Conservation (phyloP, 2,888 invertebrate genomes). For the Pachliopta kotzebuea region DNA sequence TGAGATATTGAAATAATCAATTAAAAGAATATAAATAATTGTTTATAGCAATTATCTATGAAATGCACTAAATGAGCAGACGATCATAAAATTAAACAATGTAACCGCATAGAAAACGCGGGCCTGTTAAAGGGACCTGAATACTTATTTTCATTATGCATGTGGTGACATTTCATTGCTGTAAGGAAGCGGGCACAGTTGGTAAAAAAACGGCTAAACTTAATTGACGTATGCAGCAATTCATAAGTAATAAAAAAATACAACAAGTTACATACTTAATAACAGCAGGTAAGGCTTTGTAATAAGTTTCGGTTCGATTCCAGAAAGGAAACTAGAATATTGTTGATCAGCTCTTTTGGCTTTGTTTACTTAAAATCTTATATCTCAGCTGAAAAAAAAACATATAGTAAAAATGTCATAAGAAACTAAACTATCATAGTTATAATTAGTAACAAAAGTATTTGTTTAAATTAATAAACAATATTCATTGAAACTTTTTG, state of each 20-base stretch:
- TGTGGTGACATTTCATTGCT: conserved; percentile 20
- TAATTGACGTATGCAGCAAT: background rate
- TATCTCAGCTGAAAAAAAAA: no score
- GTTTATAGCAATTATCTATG: background rate
- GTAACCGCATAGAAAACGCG: conserved; percentile 8
- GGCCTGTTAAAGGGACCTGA: conserved; percentile 6
- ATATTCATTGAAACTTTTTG: no score
- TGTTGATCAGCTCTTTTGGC: no score
- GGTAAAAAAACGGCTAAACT: background rate
- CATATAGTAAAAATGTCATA: no score
- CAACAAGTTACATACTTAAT: background rate
- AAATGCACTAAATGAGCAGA: conserved; percentile 3
- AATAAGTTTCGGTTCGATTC: background rate
- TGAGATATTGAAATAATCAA: no score
- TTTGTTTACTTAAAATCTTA: no score
- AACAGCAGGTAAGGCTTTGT: background rate
- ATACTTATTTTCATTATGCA: conserved; percentile 21
- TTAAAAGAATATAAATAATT: background rate
- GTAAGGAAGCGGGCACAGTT: conserved; percentile 6
- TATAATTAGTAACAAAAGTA: no score
- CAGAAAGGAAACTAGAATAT: no score
- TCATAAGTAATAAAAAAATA: background rate
- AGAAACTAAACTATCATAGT: no score
- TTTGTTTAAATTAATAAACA: no score
- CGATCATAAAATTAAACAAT: background rate